Percentiles rank a stretch among this genome's conserved stretches.
phyloP scores from a whole-genome alignment of 2,888 invertebrate species.

The Eristalis arbustorum region DNA sequence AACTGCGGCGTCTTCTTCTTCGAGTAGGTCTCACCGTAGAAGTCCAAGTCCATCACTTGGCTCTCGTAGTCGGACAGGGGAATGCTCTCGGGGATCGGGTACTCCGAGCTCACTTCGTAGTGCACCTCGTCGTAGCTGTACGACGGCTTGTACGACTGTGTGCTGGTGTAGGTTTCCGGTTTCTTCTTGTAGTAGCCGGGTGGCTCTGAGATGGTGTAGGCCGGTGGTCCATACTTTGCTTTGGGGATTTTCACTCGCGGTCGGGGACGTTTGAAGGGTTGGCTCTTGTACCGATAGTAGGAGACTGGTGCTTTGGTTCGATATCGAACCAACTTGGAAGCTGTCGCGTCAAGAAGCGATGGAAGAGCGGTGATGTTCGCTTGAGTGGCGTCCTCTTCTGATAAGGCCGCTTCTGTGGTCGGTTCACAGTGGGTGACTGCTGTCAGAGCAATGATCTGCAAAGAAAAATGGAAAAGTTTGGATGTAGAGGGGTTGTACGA shows the following conservation, averaged over 20 bases:
- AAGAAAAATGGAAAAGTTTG: not conserved
- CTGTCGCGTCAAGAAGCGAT: slow-evolving; percentile 71
- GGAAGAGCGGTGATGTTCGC: slow-evolving; percentile 37
- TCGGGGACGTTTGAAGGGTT: slow-evolving; percentile 74
- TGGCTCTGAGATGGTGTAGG: slow-evolving; percentile 63
- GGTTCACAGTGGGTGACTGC: not conserved
- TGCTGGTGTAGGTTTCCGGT: slow-evolving; percentile 48
- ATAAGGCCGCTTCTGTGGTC: not conserved
- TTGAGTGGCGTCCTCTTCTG: not conserved
- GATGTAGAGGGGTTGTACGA: no score
- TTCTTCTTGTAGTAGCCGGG: slow-evolving; percentile 72
- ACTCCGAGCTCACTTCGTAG: slow-evolving; percentile 70
- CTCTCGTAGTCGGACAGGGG: slow-evolving; percentile 76
- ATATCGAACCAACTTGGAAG: slow-evolving; percentile 75
- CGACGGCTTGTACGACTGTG: slow-evolving; percentile 68
- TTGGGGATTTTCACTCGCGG: slow-evolving; percentile 74
- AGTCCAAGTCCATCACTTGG: slow-evolving; percentile 76
- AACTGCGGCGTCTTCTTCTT: slow-evolving; percentile 73
- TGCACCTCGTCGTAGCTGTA: slow-evolving; percentile 74
- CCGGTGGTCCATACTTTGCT: slow-evolving; percentile 75
- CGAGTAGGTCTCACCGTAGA: slow-evolving; percentile 73
- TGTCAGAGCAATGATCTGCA: slow-evolving; percentile 29
- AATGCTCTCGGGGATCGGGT: slow-evolving; percentile 60
- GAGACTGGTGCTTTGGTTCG: slow-evolving; percentile 75
- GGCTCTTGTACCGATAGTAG: slow-evolving; percentile 71